Base-by-base conservation (phyloP, 2,888 invertebrate species). In the Idaea dimidiata region DNA sequence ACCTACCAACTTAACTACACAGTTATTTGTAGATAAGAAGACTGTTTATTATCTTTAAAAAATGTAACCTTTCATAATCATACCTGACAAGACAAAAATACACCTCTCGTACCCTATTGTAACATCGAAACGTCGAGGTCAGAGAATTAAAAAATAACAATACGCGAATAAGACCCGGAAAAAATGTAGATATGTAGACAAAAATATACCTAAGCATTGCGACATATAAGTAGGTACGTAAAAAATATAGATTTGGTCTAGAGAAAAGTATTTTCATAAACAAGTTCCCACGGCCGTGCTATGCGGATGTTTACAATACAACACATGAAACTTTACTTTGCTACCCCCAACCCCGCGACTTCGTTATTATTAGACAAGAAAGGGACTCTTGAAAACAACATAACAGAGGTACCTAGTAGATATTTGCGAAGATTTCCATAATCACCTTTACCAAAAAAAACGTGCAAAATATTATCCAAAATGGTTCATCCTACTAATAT, bases 261-360 rank as follows among this genome's bases (percentile, higher is more conserved):
- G 10, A 43, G 14, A 8, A 43, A 43, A 43, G 43, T 43, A 43
- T 43, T 57, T 17, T 14, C 55, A 61, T 61, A 56, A 31, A 59
- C 57, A 63, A 32, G 60, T 74, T 80, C 76, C 67, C 78, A 79
- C 76, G 74, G 68, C 71, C 72, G 62, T 68, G 70, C 69, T 66
- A 65, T 70, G 73, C 73, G 75, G 75, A 77, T 78, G 76, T 76
- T 78, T 74, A 72, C 67, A 73, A 71, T 76, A 74, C 65, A 73
- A 74, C 66, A 59, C 61, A 62, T 62, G 65, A 62, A 67, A 63
- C 56, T 62, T 63, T 64, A 63, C 64, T 65, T 63, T 62, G 64
- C 62, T 59, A 65, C 66, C 69, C 24, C 31, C 62, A 58, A 65
- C 66, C 69, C 24, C 31, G 24, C 54, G 24, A 61, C 62, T 62